phyloP scores from a whole-genome alignment of 1,140 invertebrate species.

The Drosophila punjabiensis region DNA sequence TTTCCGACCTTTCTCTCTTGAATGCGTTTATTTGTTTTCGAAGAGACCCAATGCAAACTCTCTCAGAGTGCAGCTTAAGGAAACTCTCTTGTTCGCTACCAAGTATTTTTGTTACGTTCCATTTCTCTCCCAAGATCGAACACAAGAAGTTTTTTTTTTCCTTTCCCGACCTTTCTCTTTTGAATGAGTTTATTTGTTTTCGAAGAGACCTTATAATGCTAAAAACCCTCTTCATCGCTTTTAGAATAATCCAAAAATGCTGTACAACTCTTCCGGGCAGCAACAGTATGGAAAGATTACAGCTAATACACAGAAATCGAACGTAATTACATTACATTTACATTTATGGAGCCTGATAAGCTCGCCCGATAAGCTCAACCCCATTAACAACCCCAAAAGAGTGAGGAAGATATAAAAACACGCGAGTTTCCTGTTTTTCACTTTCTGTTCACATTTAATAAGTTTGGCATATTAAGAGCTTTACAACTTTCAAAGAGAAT shows the following conservation, averaged over 20 bases:
- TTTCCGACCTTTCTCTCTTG: too few relatives aligned
- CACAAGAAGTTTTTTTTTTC: too few relatives aligned
- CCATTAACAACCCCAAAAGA: background rate
- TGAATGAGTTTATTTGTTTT: too few relatives aligned
- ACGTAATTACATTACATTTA: constrained; percentile 7
- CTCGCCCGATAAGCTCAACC: background rate
- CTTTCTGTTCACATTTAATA: constrained; percentile 63
- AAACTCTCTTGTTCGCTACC: too few relatives aligned
- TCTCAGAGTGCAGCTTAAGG: too few relatives aligned
- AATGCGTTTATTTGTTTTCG: too few relatives aligned
- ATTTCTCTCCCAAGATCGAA: too few relatives aligned
- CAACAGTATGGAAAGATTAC: background rate
- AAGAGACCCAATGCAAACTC: too few relatives aligned
- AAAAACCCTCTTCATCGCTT: background rate
- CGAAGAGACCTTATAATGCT: too few relatives aligned
- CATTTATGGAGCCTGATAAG: constrained; percentile 5
- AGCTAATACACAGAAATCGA: background rate
- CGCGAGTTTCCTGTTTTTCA: constrained; percentile 3
- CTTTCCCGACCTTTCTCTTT: too few relatives aligned
- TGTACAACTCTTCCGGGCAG: background rate
- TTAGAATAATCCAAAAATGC: background rate
- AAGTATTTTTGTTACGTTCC: too few relatives aligned
- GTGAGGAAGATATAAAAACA: background rate
- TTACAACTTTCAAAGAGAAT: constrained; percentile 12
- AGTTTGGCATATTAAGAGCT: constrained; percentile 59